These are phyloP conservation scores for Anguilla pacifica DNA, from an alignment of 2,797 vertebrate genomes.

Conservation along the genomic window DNA sequence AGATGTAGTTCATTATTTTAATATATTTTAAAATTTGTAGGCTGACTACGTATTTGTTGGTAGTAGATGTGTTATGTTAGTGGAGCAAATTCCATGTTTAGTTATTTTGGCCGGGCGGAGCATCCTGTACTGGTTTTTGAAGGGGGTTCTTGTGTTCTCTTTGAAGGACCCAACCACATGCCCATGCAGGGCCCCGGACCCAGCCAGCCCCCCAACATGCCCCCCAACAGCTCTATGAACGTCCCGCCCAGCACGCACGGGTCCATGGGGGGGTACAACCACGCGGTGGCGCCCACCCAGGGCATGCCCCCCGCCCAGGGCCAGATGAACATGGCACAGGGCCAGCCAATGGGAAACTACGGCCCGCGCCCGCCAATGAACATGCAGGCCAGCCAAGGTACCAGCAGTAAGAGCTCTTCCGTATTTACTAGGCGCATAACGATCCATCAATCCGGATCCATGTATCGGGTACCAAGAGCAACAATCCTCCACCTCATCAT, in stretches of 20 bases:
- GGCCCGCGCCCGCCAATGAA: conserved; percentile 96
- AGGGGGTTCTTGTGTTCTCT: conserved; percentile 45
- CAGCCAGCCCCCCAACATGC: conserved; percentile 90
- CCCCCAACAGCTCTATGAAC: conserved; percentile 90
- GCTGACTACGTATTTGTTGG: too few species aligned
- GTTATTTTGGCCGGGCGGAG: neutral
- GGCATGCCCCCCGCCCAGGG: conserved; percentile 90
- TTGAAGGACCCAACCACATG: conserved; percentile 94
- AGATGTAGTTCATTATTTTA: too few species aligned
- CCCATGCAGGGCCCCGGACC: conserved; percentile 97
- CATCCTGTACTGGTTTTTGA: neutral
- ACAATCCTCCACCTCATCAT: too few species aligned
- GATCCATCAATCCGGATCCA: too few species aligned
- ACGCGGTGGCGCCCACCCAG: conserved; percentile 91
- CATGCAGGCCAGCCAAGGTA: conserved; percentile 97
- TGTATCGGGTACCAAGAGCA: too few species aligned
- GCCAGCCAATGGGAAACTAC: conserved; percentile 93
- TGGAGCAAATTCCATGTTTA: too few species aligned
- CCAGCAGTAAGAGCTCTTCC: neutral
- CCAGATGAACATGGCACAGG: conserved; percentile 97
- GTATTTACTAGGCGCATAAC: neutral
- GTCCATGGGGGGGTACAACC: conserved; percentile 95
- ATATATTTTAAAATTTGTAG: too few species aligned
- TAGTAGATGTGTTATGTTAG: too few species aligned
- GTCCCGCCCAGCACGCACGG: conserved; percentile 94